Percentiles rank a stretch among this genome's conserved stretches.
Conservation (phyloP, 2,797 vertebrate genomes). For the Sternotherus odoratus region DNA sequence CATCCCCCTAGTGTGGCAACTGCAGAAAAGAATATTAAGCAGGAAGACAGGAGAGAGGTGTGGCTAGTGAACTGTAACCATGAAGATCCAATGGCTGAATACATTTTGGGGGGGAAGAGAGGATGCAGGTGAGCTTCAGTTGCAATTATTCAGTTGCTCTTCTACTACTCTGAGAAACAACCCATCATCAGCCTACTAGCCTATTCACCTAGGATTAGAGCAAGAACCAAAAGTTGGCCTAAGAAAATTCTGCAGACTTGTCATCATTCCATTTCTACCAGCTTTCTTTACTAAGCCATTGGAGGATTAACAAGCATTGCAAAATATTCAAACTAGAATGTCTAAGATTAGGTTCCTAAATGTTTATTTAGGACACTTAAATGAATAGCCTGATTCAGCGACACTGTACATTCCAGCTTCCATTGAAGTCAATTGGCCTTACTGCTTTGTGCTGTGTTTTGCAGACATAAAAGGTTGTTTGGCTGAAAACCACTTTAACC, state of each 20-base stretch:
- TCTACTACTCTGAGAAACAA: background rate
- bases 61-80: fast-evolving
- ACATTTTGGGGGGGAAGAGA: background rate
- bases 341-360: background rate
- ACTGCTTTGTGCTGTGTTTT: background rate
- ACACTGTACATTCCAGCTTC: background rate
- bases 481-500: background rate
- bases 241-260: background rate
- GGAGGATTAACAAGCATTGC: background rate
- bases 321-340: background rate
- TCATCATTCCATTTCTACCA: background rate
- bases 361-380: background rate
- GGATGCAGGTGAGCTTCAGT: background rate
- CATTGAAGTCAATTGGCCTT: background rate
- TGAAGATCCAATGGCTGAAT: background rate
- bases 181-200: background rate
- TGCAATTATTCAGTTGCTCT: background rate
- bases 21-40: background rate
- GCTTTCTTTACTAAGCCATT: background rate
- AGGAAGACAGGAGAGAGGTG: background rate
- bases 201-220: background rate
- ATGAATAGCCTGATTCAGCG: background rate
- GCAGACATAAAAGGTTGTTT: background rate
- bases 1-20: slow-evolving; percentile 32
- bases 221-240: background rate